These are phyloP conservation scores for Noctuana brunneofusca DNA, from an alignment of 2,888 invertebrate species.

Conservation along the genomic window DNA sequence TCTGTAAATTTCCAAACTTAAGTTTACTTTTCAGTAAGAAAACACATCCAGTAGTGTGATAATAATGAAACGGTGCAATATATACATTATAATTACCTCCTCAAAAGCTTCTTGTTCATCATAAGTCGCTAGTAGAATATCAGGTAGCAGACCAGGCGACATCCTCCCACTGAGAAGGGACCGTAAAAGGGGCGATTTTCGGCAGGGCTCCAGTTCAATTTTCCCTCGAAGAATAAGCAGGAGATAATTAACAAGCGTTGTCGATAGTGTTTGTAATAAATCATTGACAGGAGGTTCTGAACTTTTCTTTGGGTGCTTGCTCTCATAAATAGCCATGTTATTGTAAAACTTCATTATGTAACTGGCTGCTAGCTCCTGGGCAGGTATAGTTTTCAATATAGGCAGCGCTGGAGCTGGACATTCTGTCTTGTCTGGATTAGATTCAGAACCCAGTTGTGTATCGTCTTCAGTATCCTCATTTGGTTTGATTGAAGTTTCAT, in stretches of 20 bases:
- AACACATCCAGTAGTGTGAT: too few species aligned
- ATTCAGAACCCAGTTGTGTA: conserved; percentile 59
- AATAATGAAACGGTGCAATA: too few species aligned
- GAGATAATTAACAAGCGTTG: conserved; percentile 81
- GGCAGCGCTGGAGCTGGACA: conserved; percentile 75
- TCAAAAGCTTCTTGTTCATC: conserved; percentile 83
- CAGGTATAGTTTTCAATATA: conserved; percentile 65
- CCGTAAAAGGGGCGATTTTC: conserved; percentile 85
- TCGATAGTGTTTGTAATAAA: conserved; percentile 82
- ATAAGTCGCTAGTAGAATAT: conserved; percentile 85
- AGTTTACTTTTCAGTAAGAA: too few species aligned
- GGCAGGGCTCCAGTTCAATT: conserved; percentile 77
- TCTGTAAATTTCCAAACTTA: too few species aligned
- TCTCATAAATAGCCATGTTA: conserved; percentile 87
- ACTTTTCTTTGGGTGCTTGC: conserved; percentile 89
- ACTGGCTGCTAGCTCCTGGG: conserved; percentile 73
- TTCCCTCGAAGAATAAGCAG: conserved; percentile 82
- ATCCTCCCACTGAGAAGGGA: conserved; percentile 87
- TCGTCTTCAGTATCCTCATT: conserved; percentile 75
- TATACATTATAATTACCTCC: conserved; percentile 56
- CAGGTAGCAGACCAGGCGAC: conserved; percentile 89
- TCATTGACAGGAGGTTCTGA: conserved; percentile 89
- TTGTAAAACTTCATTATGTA: conserved; percentile 83
- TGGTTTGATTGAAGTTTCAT: conserved; percentile 71
- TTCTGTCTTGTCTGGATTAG: conserved; percentile 65